These are phyloP conservation scores for Holothuria glaberrima DNA, from an alignment of 35 echinoderm and acorn worm species.

Conservation along the genomic window DNA sequence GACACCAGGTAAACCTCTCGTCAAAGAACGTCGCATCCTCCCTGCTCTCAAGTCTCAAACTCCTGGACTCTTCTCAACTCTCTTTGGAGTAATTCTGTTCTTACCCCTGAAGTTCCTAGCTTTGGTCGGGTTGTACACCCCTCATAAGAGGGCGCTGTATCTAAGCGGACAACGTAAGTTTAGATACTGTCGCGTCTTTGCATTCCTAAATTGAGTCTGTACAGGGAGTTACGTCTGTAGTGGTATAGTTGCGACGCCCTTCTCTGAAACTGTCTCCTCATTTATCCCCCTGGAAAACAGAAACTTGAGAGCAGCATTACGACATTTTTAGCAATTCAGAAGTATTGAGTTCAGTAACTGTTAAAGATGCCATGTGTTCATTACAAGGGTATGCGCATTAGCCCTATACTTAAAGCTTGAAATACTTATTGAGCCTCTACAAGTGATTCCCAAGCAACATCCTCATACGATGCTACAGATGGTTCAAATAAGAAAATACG, in stretches of 20 bases:
- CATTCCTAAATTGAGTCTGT: conserved; percentile 55
- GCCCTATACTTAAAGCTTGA: no score
- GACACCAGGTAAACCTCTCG: conserved; percentile 37
- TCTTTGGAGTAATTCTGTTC: conserved; percentile 49
- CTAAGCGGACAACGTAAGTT: conserved; percentile 58
- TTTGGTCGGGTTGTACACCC: conserved; percentile 45
- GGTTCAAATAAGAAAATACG: no score
- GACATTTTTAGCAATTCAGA: background rate
- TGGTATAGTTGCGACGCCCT: no score
- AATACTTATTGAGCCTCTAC: no score
- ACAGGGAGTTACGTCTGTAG: background rate
- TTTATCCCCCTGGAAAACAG: no score
- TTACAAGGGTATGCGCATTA: no score
- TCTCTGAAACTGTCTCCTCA: no score
- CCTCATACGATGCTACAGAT: no score
- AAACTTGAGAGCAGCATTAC: no score
- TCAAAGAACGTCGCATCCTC: conserved; percentile 35
- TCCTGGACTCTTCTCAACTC: conserved; percentile 42
- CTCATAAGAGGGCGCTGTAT: conserved; percentile 33
- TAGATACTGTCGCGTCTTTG: background rate
- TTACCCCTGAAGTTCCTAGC: conserved; percentile 41
- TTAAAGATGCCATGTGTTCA: no score
- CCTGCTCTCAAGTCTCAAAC: conserved; percentile 28
- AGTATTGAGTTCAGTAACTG: background rate
- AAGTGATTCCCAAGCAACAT: no score